Evolutionary conservation across 1,140 invertebrate species (phyloP).

Genomic region (Pseudomyrmex dendroicus): DNA sequence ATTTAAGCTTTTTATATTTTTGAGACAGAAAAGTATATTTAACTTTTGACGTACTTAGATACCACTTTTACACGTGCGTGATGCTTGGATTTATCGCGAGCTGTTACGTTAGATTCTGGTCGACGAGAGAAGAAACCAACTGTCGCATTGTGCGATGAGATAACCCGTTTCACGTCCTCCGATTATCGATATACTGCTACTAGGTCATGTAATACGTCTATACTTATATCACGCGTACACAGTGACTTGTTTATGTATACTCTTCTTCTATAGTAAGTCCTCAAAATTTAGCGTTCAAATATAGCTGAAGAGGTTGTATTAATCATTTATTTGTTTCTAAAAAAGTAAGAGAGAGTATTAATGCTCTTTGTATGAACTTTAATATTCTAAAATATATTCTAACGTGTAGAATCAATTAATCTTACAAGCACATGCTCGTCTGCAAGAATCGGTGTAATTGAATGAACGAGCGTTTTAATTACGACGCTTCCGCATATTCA

Average conservation of each 20-base stretch:
- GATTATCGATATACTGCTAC: slow-evolving; percentile 55
- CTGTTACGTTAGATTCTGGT: slow-evolving; percentile 23
- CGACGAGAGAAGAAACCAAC: slow-evolving; percentile 29
- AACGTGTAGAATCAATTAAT: slow-evolving; percentile 26
- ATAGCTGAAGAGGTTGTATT: not conserved
- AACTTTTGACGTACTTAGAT: no score
- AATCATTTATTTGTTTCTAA: not conserved
- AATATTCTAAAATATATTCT: not conserved
- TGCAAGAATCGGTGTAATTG: not conserved
- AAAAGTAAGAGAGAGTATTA: no score
- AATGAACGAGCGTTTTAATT: slow-evolving; percentile 55
- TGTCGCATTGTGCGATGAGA: slow-evolving; percentile 41
- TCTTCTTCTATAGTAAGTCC: slow-evolving; percentile 21
- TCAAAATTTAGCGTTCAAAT: not conserved
- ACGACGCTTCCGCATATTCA: slow-evolving; percentile 21
- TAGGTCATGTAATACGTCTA: slow-evolving; percentile 50
- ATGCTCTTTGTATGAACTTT: not conserved
- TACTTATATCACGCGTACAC: slow-evolving; percentile 25
- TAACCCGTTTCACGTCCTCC: slow-evolving; percentile 30
- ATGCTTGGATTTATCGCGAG: slow-evolving; percentile 6
- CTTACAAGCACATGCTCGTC: not conserved
- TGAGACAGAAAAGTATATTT: no score
- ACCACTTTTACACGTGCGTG: not conserved
- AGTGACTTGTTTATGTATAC: slow-evolving; percentile 55
- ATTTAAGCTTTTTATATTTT: no score